These are phyloP conservation scores for Platycheirus rosarum DNA, from an alignment of 2,888 invertebrate genomes.

Conservation along the genomic window DNA sequence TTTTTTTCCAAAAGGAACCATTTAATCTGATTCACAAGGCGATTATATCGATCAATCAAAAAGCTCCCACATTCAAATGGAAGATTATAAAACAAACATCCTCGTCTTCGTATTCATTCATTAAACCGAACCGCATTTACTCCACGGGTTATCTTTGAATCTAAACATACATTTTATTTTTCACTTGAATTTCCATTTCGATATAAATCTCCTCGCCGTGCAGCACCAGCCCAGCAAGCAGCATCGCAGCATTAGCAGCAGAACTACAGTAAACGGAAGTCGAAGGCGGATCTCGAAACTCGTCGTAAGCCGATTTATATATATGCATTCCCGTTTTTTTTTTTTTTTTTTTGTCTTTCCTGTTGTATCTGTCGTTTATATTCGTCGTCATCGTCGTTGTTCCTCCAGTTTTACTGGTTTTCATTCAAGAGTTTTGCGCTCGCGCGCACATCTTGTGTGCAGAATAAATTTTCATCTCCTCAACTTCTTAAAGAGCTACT, in stretches of 20 bases:
- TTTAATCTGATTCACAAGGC: slow-evolving; percentile 1
- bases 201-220: slow-evolving; percentile 27
- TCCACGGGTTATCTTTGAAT: slow-evolving; percentile 23
- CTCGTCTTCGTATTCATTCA: slow-evolving; percentile 23
- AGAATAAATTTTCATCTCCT: slow-evolving; percentile 42
- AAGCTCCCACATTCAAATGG: slow-evolving; percentile 19
- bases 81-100: slow-evolving; percentile 29
- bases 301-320: slow-evolving; percentile 67
- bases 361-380: slow-evolving; percentile 4
- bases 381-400: no score
- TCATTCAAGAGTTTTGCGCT: slow-evolving; percentile 46
- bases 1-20: no score
- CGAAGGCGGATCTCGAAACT: slow-evolving; percentile 79
- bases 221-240: background rate
- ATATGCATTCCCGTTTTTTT: background rate
- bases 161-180: slow-evolving; percentile 32
- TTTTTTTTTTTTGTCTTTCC: slow-evolving; percentile 9
- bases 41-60: slow-evolving; percentile 29
- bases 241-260: slow-evolving; percentile 30
- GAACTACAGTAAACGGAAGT: slow-evolving; percentile 78
- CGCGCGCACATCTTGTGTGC: slow-evolving; percentile 41
- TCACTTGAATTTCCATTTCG: slow-evolving; percentile 42
- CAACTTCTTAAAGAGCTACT: background rate
- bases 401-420: slow-evolving; percentile 64
- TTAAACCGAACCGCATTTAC: slow-evolving; percentile 10